These are phyloP conservation scores for Marmota monax DNA, from an alignment of 2,113 vertebrate species.

Conservation along the genomic window DNA sequence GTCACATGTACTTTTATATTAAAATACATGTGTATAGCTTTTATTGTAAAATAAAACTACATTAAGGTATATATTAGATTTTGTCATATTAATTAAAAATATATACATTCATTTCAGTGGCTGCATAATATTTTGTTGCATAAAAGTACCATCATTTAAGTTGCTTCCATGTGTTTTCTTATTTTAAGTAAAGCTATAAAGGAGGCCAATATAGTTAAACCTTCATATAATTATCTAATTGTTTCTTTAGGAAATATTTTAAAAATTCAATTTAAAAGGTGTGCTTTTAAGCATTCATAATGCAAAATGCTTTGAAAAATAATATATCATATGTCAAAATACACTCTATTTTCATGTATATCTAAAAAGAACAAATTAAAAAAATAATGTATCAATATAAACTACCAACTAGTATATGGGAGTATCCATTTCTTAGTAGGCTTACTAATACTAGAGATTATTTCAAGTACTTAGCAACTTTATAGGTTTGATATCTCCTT, in stretches of 20 bases:
- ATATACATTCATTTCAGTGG: not conserved
- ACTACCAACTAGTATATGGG: not conserved
- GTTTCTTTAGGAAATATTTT: conserved; percentile 29
- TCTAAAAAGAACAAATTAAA: too few relatives aligned
- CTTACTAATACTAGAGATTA: not conserved
- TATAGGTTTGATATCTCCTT: not conserved
- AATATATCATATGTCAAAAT: not conserved
- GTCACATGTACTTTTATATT: not conserved
- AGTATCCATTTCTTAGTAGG: not conserved
- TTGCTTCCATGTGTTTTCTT: not conserved
- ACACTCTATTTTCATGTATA: too few relatives aligned
- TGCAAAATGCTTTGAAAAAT: conserved; percentile 1
- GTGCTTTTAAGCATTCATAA: conserved; percentile 35
- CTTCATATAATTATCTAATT: conserved; percentile 26
- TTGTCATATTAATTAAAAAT: not conserved
- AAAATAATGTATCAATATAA: not conserved
- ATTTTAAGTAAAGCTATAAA: not conserved
- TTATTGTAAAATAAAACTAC: not conserved
- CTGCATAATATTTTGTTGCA: not conserved
- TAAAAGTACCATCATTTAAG: not conserved
- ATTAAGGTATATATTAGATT: not conserved
- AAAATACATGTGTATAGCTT: not conserved
- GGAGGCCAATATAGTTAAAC: not conserved
- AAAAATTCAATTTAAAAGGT: conserved; percentile 26
- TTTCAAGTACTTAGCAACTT: not conserved